phyloP scores from a whole-genome alignment of 2,797 vertebrate genomes.

The Macropus fuliginosus region DNA sequence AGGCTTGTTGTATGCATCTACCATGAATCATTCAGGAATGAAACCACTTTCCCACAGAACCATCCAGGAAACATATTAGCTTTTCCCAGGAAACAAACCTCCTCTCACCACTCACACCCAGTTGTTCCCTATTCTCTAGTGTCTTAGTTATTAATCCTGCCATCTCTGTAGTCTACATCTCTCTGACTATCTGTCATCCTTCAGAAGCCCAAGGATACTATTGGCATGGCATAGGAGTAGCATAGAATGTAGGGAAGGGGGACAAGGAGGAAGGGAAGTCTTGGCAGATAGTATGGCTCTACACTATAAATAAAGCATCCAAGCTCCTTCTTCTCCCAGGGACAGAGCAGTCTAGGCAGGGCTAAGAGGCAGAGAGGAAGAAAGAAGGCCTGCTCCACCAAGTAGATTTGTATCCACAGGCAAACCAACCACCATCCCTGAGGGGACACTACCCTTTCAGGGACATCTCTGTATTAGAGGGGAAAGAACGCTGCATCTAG shows the following conservation, averaged over 20 bases:
- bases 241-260: neutral
- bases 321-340: neutral
- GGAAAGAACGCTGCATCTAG: neutral
- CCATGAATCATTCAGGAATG: slow-evolving; percentile 49
- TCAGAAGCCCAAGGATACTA: neutral
- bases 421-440: neutral
- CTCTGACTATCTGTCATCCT: neutral
- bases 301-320: neutral
- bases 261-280: neutral
- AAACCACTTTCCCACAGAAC: slow-evolving; percentile 8
- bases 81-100: slow-evolving; percentile 22
- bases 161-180: neutral
- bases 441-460: neutral
- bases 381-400: neutral
- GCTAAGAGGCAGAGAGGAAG: neutral
- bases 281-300: neutral
- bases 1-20: slow-evolving; percentile 51
- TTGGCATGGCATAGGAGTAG: neutral
- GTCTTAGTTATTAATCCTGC: neutral
- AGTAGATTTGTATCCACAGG: neutral
- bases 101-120: neutral
- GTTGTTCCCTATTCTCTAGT: slow-evolving; percentile 17
- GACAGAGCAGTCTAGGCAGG: neutral
- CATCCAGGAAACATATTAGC: neutral
- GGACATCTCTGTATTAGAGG: neutral